These are phyloP conservation scores for Montipora cactus DNA, from an alignment of 64 coral and sea anemone genomes.

Conservation along the genomic window DNA sequence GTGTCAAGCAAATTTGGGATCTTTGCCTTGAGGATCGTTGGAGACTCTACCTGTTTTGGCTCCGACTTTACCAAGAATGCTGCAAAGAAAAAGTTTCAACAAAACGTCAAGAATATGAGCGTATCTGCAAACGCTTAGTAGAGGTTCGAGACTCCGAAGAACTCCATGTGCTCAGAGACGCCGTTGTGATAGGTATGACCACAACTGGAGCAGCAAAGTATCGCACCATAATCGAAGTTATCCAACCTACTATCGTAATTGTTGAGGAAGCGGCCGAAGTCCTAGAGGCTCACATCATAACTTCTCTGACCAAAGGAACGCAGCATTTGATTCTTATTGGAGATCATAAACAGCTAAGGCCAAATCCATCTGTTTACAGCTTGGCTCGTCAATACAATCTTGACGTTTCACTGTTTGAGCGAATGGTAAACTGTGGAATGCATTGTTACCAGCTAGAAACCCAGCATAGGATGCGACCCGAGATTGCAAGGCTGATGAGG, in stretches of 20 bases:
- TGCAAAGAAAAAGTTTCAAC: slow-evolving; percentile 1
- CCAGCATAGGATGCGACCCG: slow-evolving; percentile 86
- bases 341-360: slow-evolving; percentile 89
- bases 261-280: slow-evolving; percentile 97
- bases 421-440: slow-evolving; percentile 88
- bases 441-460: slow-evolving; percentile 67
- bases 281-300: slow-evolving; percentile 88
- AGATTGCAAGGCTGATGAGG: slow-evolving; percentile 76
- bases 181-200: slow-evolving; percentile 88
- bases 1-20: slow-evolving; percentile 50
- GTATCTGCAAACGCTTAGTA: slow-evolving; percentile 47
- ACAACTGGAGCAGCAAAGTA: slow-evolving; percentile 91
- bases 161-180: slow-evolving; percentile 48
- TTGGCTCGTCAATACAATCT: slow-evolving; percentile 77
- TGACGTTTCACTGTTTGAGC: slow-evolving; percentile 88
- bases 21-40: slow-evolving; percentile 23
- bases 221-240: slow-evolving; percentile 61
- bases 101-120: slow-evolving; percentile 50
- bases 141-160: slow-evolving; percentile 68
- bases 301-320: slow-evolving; percentile 78
- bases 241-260: slow-evolving; percentile 77
- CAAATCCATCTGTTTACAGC: slow-evolving; percentile 83
- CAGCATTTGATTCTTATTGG: slow-evolving; percentile 93
- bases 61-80: slow-evolving; percentile 58
- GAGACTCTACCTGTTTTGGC: slow-evolving; percentile 78